These are phyloP conservation scores for Pseudomyrmex cubaensis DNA, from an alignment of 1,140 invertebrate genomes.

Conservation along the genomic window DNA sequence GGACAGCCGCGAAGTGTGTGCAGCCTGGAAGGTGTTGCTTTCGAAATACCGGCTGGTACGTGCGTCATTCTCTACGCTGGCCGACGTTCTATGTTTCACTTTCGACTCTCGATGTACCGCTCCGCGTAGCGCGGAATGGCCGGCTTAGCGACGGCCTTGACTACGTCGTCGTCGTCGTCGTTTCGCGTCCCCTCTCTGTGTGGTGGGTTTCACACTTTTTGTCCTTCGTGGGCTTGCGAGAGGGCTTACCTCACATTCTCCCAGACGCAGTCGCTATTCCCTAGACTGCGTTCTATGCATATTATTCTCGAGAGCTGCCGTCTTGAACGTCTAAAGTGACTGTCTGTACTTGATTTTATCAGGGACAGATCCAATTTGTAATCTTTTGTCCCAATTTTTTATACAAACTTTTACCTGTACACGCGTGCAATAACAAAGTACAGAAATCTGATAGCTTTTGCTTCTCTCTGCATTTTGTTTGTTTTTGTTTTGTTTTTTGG, in stretches of 20 bases:
- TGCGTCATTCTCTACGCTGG: slow-evolving; percentile 68
- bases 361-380: too few relatives aligned
- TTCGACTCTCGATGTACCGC: slow-evolving; percentile 74
- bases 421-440: too few relatives aligned
- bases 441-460: too few relatives aligned
- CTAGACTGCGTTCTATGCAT: slow-evolving; percentile 7
- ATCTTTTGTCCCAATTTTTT: too few relatives aligned
- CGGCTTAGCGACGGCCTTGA: slow-evolving; percentile 70
- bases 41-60: slow-evolving; percentile 70
- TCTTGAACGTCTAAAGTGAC: background rate
- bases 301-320: slow-evolving; percentile 38
- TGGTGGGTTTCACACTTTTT: slow-evolving; percentile 20
- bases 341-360: too few relatives aligned
- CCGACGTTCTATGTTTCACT: slow-evolving; percentile 69
- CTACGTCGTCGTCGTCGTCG: slow-evolving; percentile 64
- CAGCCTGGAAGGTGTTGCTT: slow-evolving; percentile 64
- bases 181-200: slow-evolving; percentile 28
- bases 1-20: slow-evolving; percentile 47
- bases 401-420: too few relatives aligned
- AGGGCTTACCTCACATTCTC: slow-evolving; percentile 41
- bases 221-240: slow-evolving; percentile 40
- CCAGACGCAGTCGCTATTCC: background rate
- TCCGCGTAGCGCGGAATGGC: slow-evolving; percentile 64
- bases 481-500: too few relatives aligned
- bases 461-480: too few relatives aligned